Evolutionary conservation across 2,888 invertebrate genomes (phyloP), one percentile per base, ranked within the genome.

Genomic region (Acanthosepion pharaonis): DNA sequence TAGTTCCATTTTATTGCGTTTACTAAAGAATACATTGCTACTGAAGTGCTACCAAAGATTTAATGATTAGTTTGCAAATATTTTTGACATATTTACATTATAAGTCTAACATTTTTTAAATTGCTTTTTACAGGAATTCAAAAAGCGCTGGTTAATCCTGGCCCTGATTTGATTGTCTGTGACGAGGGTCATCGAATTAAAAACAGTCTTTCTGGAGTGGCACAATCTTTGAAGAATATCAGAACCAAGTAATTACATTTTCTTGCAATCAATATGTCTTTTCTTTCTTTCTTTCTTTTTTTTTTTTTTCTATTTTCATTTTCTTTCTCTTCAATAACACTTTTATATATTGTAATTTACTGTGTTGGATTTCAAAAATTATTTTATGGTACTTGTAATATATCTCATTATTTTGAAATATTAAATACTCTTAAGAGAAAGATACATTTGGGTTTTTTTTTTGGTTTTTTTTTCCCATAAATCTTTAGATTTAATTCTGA

Each of bases 181-280:
- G 97, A 97, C 95, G 97, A 97, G 95, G 97, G 99, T 0, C 99
- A 99, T 97, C 98, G 99, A 48, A 99, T 99, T 96, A 99, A 99
- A 97, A 99, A 99, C 97, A 99, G 99, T 0, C 99, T 99, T 97
- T 99, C 99, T 1, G 99, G 99, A 95, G 99, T 99, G 96, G 99
- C 99, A 0, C 98, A 99, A 97, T 99, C 99, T 0, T 98, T 99
- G 91, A 99, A 99, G 97, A 99, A 99, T 97, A 99, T 99, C 98
- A 98, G 98, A 96, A 99, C 99, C 51, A 97, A 96, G 97, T 96
- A 95, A 95, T 96, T 93, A 51, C 28, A 15, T 25, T 53, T 51
- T 93, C 4, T 18, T 33, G 15, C 0, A 78, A n/a, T 33, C 15
- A 11, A 23, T 11, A 2, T 18, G 4, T 78, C 33, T 23, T 78